These are phyloP conservation scores for Hyphantria cunea DNA, from an alignment of 1,140 invertebrate genomes.

Conservation along the genomic window DNA sequence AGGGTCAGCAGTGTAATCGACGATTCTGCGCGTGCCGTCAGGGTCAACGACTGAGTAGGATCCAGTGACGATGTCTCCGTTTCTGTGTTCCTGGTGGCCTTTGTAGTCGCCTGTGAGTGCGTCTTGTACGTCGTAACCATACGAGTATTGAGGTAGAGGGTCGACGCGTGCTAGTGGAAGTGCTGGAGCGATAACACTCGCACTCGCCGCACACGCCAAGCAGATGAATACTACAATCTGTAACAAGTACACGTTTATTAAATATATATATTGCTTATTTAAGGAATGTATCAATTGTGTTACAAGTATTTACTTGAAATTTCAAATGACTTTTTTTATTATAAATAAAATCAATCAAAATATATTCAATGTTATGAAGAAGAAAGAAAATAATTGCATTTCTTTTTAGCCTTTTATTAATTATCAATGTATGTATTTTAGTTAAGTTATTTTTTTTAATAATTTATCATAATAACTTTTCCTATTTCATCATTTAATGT, in stretches of 20 bases:
- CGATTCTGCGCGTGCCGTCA: constrained; percentile 82
- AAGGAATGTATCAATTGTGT: background rate
- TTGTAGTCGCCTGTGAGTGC: constrained; percentile 84
- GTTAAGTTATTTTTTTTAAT: no score
- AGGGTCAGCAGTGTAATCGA: constrained; percentile 83
- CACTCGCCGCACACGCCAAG: constrained; percentile 54
- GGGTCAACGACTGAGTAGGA: constrained; percentile 83
- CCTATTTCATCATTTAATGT: background rate
- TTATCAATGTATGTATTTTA: no score
- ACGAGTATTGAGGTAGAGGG: constrained; percentile 83
- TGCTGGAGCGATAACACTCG: constrained; percentile 54
- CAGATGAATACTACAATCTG: constrained; percentile 80
- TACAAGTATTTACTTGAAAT: no score
- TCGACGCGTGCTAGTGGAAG: constrained; percentile 64
- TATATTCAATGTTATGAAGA: no score
- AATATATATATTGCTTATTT: no score
- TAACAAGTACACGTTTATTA: constrained; percentile 32
- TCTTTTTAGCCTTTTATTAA: no score
- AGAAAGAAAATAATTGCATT: no score
- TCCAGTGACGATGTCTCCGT: constrained; percentile 84
- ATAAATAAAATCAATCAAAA: no score
- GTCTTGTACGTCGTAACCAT: constrained; percentile 84
- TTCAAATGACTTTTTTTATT: no score
- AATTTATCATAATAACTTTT: no score
- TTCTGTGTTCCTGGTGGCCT: constrained; percentile 83